Conservation (phyloP, 2,797 vertebrate species). For the Crocidura indochinensis region DNA sequence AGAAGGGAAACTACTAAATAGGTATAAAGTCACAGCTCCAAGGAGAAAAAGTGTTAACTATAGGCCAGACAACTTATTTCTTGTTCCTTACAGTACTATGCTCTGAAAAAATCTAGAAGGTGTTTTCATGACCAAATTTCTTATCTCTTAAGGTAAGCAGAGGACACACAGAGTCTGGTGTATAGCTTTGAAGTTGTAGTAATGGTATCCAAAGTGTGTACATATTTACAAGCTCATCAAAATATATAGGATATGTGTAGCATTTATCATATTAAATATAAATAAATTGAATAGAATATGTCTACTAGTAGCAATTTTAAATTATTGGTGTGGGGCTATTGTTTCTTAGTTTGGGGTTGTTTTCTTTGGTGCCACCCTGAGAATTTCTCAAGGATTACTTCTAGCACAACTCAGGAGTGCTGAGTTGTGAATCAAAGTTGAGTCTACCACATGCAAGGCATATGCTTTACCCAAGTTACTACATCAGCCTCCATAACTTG, state of each 20-base stretch:
- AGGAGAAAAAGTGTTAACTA: not conserved
- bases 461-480: too few relatives aligned
- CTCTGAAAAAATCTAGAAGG: not conserved
- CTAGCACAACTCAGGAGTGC: too few relatives aligned
- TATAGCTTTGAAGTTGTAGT: not conserved
- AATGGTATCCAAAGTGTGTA: fast-evolving
- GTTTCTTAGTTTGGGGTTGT: too few relatives aligned
- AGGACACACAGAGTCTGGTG: not conserved
- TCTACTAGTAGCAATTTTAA: not conserved
- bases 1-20: too few relatives aligned
- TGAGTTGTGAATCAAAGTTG: too few relatives aligned
- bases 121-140: not conserved
- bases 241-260: not conserved
- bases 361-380: too few relatives aligned
- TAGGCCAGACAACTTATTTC: not conserved
- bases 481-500: too few relatives aligned
- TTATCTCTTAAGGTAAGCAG: not conserved
- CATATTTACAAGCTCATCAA: not conserved
- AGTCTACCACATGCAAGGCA: too few relatives aligned
- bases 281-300: not conserved
- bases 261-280: too few relatives aligned
- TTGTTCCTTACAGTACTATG: not conserved
- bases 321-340: too few relatives aligned
- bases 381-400: too few relatives aligned
- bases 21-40: not conserved